These are phyloP conservation scores for Hypanus sabinus DNA, from an alignment of 2,113 vertebrate species.

Conservation along the genomic window DNA sequence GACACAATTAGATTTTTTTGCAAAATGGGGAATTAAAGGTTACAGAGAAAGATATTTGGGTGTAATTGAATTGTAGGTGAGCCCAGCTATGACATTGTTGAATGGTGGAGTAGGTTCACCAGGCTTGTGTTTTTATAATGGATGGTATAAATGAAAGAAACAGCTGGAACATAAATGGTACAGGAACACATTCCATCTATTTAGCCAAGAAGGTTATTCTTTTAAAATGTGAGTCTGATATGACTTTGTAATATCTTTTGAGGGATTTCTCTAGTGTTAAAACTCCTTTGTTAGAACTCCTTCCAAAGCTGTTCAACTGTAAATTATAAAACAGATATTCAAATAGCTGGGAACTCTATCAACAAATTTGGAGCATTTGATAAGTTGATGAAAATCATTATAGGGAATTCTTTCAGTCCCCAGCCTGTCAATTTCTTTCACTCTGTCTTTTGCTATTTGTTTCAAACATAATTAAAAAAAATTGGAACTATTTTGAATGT, in stretches of 20 bases:
- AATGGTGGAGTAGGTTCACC: too few species aligned
- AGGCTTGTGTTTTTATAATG: neutral
- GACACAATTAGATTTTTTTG: too few species aligned
- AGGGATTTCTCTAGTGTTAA: constrained; percentile 13
- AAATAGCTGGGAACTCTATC: neutral
- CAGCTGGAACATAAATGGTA: neutral
- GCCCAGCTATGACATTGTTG: too few species aligned
- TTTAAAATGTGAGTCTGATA: neutral
- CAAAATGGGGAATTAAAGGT: too few species aligned
- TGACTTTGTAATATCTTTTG: neutral
- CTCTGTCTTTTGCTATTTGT: constrained; percentile 30
- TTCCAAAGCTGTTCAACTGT: neutral
- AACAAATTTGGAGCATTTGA: constrained; percentile 18
- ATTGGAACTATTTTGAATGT: constrained; percentile 26
- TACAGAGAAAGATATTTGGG: too few species aligned
- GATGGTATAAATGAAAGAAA: constrained; percentile 4
- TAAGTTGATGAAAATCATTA: constrained; percentile 13
- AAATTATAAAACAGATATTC: neutral
- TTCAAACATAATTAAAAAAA: constrained; percentile 10
- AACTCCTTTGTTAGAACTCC: neutral
- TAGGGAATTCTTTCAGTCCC: constrained; percentile 10
- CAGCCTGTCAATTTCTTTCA: constrained; percentile 19
- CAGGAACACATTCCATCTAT: neutral
- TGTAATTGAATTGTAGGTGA: too few species aligned
- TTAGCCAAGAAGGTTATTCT: neutral